phyloP scores from a whole-genome alignment of 1,140 invertebrate species.

The Agrypnia vestita region DNA sequence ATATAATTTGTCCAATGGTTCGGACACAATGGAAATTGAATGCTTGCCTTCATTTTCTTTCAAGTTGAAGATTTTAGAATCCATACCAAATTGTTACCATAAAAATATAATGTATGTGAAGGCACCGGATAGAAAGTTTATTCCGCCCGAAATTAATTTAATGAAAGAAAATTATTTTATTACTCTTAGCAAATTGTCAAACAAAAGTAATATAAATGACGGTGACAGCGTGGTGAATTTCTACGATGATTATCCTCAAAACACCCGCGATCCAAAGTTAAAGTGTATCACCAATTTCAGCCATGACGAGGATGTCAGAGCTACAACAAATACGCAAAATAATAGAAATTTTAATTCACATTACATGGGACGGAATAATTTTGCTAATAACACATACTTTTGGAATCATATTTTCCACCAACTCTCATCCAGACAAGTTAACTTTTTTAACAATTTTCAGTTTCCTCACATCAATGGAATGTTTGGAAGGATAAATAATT shows the following conservation, averaged over 20 bases:
- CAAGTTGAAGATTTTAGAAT: slow-evolving; percentile 55
- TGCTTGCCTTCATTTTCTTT: slow-evolving; percentile 34
- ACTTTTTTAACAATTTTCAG: slow-evolving; percentile 29
- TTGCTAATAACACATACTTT: slow-evolving; percentile 49
- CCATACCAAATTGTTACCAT: slow-evolving; percentile 55
- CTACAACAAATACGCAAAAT: neutral
- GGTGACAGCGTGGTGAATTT: slow-evolving; percentile 3
- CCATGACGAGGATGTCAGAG: slow-evolving; percentile 1
- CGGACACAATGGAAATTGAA: slow-evolving; percentile 26
- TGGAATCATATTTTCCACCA: slow-evolving; percentile 55
- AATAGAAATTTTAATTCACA: slow-evolving; percentile 21
- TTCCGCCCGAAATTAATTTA: slow-evolving; percentile 65
- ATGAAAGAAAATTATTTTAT: slow-evolving; percentile 64
- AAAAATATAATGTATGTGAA: slow-evolving; percentile 62
- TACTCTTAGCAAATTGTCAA: slow-evolving; percentile 64
- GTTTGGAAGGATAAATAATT: slow-evolving; percentile 32
- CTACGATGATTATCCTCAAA: slow-evolving; percentile 14
- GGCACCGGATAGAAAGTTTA: slow-evolving; percentile 63
- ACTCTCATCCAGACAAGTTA: slow-evolving; percentile 35
- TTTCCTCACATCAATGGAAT: slow-evolving; percentile 32
- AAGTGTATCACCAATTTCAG: slow-evolving; percentile 39
- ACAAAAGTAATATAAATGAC: slow-evolving; percentile 36
- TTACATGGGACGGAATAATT: slow-evolving; percentile 41
- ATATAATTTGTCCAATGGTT: slow-evolving; percentile 9
- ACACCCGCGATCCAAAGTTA: slow-evolving; percentile 10